phyloP scores from a whole-genome alignment of 2,888 invertebrate genomes.

The Hecatera dysodea region DNA sequence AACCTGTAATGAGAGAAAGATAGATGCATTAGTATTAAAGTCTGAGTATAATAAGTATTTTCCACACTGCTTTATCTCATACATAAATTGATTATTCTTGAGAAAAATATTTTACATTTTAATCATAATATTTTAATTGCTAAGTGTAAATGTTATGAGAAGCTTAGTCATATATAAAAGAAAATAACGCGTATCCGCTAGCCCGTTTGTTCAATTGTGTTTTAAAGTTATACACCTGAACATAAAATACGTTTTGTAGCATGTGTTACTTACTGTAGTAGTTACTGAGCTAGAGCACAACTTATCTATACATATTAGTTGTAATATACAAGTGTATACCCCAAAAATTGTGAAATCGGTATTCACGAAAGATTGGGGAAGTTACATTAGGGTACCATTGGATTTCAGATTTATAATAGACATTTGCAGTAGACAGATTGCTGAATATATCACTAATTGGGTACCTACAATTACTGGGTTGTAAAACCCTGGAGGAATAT shows the following conservation, averaged over 20 bases:
- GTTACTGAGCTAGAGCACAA: conserved; percentile 9
- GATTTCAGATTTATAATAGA: too few relatives aligned
- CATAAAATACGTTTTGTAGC: not conserved
- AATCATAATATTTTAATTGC: conserved; percentile 8
- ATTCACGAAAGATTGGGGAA: not conserved
- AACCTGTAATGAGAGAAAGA: conserved; percentile 21
- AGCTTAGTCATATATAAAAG: conserved; percentile 13
- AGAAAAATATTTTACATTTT: not conserved
- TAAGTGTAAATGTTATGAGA: conserved; percentile 42
- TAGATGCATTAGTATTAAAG: conserved; percentile 49
- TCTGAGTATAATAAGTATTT: conserved; percentile 53
- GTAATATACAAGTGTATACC: not conserved
- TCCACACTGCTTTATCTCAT: conserved; percentile 3
- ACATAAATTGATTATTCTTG: not conserved
- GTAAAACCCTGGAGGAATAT: too few relatives aligned
- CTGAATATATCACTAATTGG: too few relatives aligned
- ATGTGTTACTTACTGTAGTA: conserved; percentile 11
- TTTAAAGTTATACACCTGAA: not conserved
- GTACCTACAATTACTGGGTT: too few relatives aligned
- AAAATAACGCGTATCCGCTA: not conserved
- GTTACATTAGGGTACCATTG: not conserved
- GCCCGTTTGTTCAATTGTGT: not conserved
- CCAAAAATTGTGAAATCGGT: too few relatives aligned
- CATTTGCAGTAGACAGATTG: too few relatives aligned
- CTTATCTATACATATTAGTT: not conserved